Evolutionary conservation across 2,888 invertebrate species (phyloP).

Genomic region (Rotaria magnacalcarata): DNA sequence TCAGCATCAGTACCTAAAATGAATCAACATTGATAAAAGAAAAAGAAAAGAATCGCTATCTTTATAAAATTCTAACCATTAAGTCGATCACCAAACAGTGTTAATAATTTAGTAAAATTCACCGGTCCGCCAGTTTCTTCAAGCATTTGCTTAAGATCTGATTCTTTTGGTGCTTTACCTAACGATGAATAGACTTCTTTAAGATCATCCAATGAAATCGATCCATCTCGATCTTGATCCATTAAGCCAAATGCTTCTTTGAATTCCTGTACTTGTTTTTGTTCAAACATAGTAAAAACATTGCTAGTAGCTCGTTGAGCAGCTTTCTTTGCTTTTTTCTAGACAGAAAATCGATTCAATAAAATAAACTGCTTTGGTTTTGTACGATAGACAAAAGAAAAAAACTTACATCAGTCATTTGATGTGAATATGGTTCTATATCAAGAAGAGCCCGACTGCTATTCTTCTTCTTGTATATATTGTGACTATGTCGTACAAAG

Average conservation of each 20-base stretch:
- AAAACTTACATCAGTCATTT: neutral
- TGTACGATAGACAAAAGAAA: too few relatives aligned
- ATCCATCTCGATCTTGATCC: constrained; percentile 63
- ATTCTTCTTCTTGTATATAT: neutral
- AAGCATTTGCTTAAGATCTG: constrained; percentile 57
- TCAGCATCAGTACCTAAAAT: constrained; percentile 60
- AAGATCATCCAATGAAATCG: constrained; percentile 61
- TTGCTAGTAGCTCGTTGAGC: constrained; percentile 60
- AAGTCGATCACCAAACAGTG: constrained; percentile 59
- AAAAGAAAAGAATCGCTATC: neutral
- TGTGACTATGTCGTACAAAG: neutral
- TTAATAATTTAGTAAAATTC: constrained; percentile 60
- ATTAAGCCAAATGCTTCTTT: constrained; percentile 65
- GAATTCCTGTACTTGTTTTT: constrained; percentile 63
- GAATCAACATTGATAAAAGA: neutral
- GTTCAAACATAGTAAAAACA: constrained; percentile 62
- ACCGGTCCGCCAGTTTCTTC: constrained; percentile 58
- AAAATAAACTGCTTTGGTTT: too few relatives aligned
- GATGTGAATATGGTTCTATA: neutral
- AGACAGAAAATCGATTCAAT: too few relatives aligned
- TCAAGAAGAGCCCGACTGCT: neutral
- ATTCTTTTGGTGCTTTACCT: constrained; percentile 56
- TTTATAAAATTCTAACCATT: constrained; percentile 51
- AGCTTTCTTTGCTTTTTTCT: constrained; percentile 48
- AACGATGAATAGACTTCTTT: constrained; percentile 62